These are phyloP conservation scores for Sminthopsis crassicaudata DNA, from an alignment of 2,113 vertebrate species.

Conservation along the genomic window DNA sequence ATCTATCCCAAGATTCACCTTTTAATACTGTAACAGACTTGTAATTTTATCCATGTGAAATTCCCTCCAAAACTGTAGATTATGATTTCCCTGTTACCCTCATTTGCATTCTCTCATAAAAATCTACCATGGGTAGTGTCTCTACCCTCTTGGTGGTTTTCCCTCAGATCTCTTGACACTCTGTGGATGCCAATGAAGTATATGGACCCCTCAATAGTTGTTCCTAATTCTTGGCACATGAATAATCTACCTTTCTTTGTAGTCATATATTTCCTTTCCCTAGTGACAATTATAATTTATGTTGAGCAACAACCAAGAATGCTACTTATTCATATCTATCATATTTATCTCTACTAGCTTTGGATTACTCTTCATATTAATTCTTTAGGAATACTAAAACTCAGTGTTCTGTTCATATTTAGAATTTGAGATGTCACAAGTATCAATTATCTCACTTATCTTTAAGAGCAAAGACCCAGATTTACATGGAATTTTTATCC, in stretches of 20 bases:
- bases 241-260: not conserved
- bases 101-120: not conserved
- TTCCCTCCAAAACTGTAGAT: not conserved
- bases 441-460: not conserved
- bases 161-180: not conserved
- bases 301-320: not conserved
- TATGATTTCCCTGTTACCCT: not conserved
- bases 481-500: not conserved
- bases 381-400: not conserved
- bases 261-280: not conserved
- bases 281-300: not conserved
- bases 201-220: not conserved
- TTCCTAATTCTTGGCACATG: not conserved
- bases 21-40: not conserved
- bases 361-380: not conserved
- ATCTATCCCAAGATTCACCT: not conserved
- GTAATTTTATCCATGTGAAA: not conserved
- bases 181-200: not conserved
- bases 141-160: not conserved
- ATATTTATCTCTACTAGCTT: not conserved
- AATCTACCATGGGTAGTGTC: not conserved
- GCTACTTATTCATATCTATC: not conserved
- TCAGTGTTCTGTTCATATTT: not conserved
- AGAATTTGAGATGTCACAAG: not conserved
- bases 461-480: not conserved